A percentile compares a stretch with the other conserved stretches of the same genome.
Conservation (phyloP, 2,888 invertebrate genomes). For the Phyllotreta cruciferae region DNA sequence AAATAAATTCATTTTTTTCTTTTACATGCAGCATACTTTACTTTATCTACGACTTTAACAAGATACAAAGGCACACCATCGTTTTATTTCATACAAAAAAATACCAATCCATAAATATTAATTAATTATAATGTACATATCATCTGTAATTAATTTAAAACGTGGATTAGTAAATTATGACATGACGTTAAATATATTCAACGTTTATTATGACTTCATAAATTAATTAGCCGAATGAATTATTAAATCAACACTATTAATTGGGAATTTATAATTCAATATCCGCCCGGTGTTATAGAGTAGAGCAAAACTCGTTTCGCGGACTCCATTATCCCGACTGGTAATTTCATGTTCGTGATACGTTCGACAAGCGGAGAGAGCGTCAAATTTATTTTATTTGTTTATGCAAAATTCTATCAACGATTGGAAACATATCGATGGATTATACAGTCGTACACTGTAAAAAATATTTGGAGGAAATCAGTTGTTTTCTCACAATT, state of each 20-base stretch:
- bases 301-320: conserved; percentile 27
- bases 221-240: conserved; percentile 36
- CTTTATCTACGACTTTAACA: too few relatives aligned
- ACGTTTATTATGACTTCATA: conserved; percentile 32
- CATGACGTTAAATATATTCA: conserved; percentile 20
- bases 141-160: too few relatives aligned
- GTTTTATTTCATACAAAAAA: neutral
- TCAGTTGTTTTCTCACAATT: too few relatives aligned
- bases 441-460: conserved; percentile 1
- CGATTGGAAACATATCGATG: conserved; percentile 23
- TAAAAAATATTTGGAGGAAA: too few relatives aligned
- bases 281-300: conserved; percentile 18
- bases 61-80: too few relatives aligned
- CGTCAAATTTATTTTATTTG: conserved; percentile 36
- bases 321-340: conserved; percentile 8
- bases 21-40: too few relatives aligned
- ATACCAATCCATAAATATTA: conserved; percentile 7
- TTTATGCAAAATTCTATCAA: conserved; percentile 36
- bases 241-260: conserved; percentile 37
- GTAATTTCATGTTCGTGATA: conserved; percentile 7
- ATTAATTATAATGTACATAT: neutral
- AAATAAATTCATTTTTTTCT: too few relatives aligned
- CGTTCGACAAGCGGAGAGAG: conserved; percentile 19
- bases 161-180: conserved; percentile 3
- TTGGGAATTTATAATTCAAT: conserved; percentile 39